These are phyloP conservation scores for Acipenser oxyrinchus DNA, from an alignment of 2,797 vertebrate species.

Conservation along the genomic window DNA sequence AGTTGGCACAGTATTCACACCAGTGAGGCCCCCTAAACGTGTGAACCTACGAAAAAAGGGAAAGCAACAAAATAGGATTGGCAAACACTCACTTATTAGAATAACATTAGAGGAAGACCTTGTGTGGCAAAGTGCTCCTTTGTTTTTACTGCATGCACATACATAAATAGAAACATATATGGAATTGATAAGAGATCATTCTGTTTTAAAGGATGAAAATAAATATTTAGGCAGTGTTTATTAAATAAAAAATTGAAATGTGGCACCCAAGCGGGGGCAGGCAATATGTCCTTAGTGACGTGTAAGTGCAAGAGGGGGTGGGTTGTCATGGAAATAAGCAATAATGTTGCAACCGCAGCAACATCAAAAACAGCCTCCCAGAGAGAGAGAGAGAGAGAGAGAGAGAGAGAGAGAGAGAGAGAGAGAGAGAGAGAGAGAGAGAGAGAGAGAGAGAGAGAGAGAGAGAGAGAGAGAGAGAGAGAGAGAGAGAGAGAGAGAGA, in stretches of 20 bases:
- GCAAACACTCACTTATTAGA: no score
- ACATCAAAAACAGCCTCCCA: constrained; percentile 15
- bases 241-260: constrained; percentile 13
- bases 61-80: constrained; percentile 8
- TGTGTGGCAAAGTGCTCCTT: neutral
- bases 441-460: constrained; percentile 5
- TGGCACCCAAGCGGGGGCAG: constrained; percentile 6
- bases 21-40: constrained; percentile 96
- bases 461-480: constrained; percentile 5
- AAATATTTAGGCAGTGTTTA: constrained; percentile 23
- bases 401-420: no score
- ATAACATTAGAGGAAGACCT: no score
- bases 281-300: constrained; percentile 23
- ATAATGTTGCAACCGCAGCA: constrained; percentile 23
- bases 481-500: constrained; percentile 5
- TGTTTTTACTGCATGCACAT: neutral
- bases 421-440: neutral
- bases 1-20: constrained; percentile 98
- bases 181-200: no score
- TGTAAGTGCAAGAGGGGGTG: constrained; percentile 20
- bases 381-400: constrained; percentile 4
- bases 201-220: no score
- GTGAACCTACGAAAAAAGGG: constrained; percentile 74
- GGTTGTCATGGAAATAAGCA: constrained; percentile 33
- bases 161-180: neutral